These are phyloP conservation scores for Plodia interpunctella DNA, from an alignment of 1,140 invertebrate species.

Conservation along the genomic window DNA sequence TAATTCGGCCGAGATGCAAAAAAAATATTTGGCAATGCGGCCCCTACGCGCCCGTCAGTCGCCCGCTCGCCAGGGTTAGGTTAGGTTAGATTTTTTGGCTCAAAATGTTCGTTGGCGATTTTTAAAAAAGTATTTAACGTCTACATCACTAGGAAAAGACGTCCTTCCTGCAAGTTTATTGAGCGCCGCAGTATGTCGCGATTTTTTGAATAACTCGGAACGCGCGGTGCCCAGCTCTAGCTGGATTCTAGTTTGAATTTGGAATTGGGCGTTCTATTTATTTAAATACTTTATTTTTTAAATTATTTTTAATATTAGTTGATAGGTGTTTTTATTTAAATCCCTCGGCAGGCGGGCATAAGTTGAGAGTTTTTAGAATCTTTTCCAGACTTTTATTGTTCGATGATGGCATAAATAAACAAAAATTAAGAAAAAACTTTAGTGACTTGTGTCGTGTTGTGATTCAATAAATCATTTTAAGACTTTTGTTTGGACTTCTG, in stretches of 20 bases:
- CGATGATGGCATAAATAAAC: constrained; percentile 50
- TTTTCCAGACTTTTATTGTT: constrained; percentile 34
- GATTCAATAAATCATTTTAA: constrained; percentile 45
- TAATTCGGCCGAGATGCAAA: constrained; percentile 77
- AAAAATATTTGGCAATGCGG: constrained; percentile 77
- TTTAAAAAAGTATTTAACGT: constrained; percentile 66
- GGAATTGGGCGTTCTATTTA: constrained; percentile 15
- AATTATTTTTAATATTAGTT: constrained; percentile 26
- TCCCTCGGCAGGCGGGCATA: constrained; percentile 39
- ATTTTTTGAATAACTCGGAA: constrained; percentile 59
- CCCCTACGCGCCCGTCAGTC: constrained; percentile 74
- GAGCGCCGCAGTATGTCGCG: constrained; percentile 57
- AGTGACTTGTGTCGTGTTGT: constrained; percentile 72
- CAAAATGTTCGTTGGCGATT: constrained; percentile 70
- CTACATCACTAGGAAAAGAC: constrained; percentile 57
- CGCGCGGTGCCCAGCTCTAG: constrained; percentile 40
- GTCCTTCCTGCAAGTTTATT: constrained; percentile 50
- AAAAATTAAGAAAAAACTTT: constrained; percentile 47
- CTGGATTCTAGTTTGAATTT: constrained; percentile 60
- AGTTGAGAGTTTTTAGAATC: constrained; percentile 35
- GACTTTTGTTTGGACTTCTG: constrained; percentile 60
- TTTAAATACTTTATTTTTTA: constrained; percentile 24
- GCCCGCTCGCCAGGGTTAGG: constrained; percentile 74
- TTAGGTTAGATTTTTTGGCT: constrained; percentile 77
- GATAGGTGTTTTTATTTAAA: constrained; percentile 48